phyloP scores from a whole-genome alignment of 2,888 invertebrate genomes.

The Conus canariensis region DNA sequence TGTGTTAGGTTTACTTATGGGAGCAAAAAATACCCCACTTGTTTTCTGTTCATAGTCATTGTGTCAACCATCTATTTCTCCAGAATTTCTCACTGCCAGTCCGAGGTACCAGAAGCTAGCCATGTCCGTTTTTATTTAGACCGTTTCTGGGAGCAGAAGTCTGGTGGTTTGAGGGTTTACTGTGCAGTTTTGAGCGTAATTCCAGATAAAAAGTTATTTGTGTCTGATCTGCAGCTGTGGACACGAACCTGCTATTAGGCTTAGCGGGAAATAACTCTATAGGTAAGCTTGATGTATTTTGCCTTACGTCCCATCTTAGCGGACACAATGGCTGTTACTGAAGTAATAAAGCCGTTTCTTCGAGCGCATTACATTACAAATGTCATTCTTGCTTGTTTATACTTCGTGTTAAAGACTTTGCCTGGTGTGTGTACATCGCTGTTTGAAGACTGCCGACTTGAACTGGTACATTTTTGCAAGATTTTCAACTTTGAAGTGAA shows the following conservation, averaged over 20 bases:
- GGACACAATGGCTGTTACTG: slow-evolving; percentile 28
- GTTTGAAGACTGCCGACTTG: slow-evolving; percentile 71
- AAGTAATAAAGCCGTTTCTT: slow-evolving; percentile 51
- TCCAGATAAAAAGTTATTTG: background rate
- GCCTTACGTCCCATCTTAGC: background rate
- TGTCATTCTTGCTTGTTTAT: slow-evolving; percentile 62
- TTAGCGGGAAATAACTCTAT: background rate
- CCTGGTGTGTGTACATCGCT: slow-evolving; percentile 63
- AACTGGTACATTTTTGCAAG: slow-evolving; percentile 63
- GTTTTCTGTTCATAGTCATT: no score
- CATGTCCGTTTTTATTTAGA: no score
- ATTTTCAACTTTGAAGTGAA: background rate
- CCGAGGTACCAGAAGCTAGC: no score
- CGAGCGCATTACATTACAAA: slow-evolving; percentile 68
- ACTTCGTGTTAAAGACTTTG: slow-evolving; percentile 64
- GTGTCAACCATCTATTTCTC: no score
- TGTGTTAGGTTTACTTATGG: no score
- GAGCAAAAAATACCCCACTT: no score
- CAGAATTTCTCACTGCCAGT: no score
- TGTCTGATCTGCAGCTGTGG: background rate
- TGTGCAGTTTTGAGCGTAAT: no score
- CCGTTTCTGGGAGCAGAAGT: no score
- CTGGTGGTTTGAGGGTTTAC: no score
- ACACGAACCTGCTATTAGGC: background rate
- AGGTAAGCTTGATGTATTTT: background rate